Conservation (phyloP, 1,140 invertebrate genomes). For the Pygmarrhopalites habei region DNA sequence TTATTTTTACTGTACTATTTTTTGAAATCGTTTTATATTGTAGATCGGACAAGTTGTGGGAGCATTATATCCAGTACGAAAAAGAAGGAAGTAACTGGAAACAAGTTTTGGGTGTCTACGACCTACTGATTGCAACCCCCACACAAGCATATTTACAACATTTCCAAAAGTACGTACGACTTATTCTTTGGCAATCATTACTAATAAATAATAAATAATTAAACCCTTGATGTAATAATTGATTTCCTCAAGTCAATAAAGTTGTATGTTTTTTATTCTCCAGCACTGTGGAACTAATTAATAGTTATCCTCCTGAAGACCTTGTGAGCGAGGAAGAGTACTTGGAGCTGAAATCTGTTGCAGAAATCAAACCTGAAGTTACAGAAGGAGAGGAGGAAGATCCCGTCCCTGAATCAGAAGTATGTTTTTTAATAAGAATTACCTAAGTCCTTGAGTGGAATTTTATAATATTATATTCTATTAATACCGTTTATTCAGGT, state of each 20-base stretch:
- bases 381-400: conserved; percentile 12
- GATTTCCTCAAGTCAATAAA: too few relatives aligned
- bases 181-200: too few relatives aligned
- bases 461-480: too few relatives aligned
- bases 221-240: too few relatives aligned
- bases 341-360: conserved; percentile 17
- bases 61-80: conserved; percentile 53
- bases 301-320: conserved; percentile 19
- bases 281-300: conserved; percentile 21
- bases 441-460: too few relatives aligned
- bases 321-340: conserved; percentile 25
- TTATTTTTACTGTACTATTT: too few relatives aligned
- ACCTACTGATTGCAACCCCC: conserved; percentile 49
- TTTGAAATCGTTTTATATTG: background rate
- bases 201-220: too few relatives aligned
- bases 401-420: background rate
- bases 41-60: conserved; percentile 55
- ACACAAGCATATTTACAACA: conserved; percentile 52
- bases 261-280: background rate
- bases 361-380: background rate
- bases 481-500: conserved; percentile 52
- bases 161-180: conserved; percentile 57
- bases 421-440: background rate
- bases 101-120: conserved; percentile 49
- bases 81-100: conserved; percentile 44